Evolutionary conservation across 2,888 invertebrate species (phyloP).

Genomic region (Megalurothrips usitatus): DNA sequence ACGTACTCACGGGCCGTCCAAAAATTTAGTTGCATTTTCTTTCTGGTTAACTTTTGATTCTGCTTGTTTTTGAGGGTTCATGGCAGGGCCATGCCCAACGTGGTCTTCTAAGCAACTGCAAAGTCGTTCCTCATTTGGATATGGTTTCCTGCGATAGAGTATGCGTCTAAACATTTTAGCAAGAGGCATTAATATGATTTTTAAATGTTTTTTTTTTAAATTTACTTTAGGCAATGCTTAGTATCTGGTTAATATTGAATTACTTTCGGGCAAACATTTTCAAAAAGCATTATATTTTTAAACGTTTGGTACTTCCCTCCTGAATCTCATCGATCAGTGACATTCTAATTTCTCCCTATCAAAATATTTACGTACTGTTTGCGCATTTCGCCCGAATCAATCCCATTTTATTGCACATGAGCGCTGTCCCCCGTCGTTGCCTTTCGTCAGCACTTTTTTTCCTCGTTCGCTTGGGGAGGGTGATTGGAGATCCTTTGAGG

Average conservation of each 20-base stretch:
- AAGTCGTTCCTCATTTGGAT: constrained; percentile 7
- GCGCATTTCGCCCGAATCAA: no score
- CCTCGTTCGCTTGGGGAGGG: neutral
- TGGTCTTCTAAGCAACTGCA: neutral
- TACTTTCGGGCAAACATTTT: no score
- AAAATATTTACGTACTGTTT: no score
- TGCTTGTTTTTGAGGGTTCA: neutral
- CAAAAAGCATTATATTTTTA: no score
- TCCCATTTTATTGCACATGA: neutral
- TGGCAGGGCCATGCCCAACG: neutral
- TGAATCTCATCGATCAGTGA: no score
- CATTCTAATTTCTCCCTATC: no score
- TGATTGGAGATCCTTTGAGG: neutral
- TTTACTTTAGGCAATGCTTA: neutral
- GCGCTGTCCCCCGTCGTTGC: neutral
- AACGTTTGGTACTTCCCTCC: no score
- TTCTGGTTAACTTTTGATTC: neutral
- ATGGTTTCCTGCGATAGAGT: neutral
- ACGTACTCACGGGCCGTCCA: neutral
- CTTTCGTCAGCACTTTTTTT: no score
- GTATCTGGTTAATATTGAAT: neutral
- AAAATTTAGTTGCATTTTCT: neutral
- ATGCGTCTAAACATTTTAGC: neutral
- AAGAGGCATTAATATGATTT: neutral
- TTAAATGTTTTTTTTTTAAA: neutral